A percentile compares a stretch with the other conserved stretches of the same genome.
Evolutionary conservation across 2,888 invertebrate genomes (phyloP).

Genomic region (Netelia melanura): DNA sequence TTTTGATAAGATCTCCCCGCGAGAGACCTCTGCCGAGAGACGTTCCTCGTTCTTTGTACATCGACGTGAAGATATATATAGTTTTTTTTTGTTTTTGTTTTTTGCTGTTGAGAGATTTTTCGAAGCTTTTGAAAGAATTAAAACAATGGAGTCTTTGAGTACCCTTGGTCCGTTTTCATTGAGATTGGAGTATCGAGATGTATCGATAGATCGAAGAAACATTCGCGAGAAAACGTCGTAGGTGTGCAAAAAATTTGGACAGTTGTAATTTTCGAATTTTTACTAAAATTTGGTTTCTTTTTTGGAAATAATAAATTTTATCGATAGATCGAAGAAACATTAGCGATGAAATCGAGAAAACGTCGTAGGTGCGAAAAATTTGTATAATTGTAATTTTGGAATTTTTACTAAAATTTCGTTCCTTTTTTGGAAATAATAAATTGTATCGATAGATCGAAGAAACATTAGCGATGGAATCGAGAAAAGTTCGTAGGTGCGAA

Average conservation of each 20-base stretch:
- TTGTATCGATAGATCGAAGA: background rate
- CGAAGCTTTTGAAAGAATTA: constrained; percentile 13
- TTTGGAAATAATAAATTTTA: background rate
- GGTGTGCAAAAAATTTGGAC: background rate
- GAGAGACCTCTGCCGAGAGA: constrained; percentile 21
- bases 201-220: background rate
- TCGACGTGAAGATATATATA: constrained; percentile 2
- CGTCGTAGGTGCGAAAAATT: background rate
- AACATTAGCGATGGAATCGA: background rate
- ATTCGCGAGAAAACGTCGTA: background rate
- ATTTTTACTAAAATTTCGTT: constrained; percentile 69
- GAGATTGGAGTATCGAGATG: constrained; percentile 2
- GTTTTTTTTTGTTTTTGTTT: background rate
- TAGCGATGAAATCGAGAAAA: background rate
- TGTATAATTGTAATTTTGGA: background rate
- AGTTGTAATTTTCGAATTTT: constrained; percentile 40
- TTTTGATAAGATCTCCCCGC: constrained; percentile 58
- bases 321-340: background rate
- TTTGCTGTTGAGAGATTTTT: background rate
- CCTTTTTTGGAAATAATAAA: no score
- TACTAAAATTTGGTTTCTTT: constrained; percentile 64
- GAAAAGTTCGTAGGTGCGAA: background rate
- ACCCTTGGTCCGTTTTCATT: constrained; percentile 12
- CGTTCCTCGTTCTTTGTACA: constrained; percentile 5
- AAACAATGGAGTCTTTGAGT: constrained; percentile 39